Base-by-base conservation (phyloP, 1,140 invertebrate genomes). In the Aphelinus certus region DNA sequence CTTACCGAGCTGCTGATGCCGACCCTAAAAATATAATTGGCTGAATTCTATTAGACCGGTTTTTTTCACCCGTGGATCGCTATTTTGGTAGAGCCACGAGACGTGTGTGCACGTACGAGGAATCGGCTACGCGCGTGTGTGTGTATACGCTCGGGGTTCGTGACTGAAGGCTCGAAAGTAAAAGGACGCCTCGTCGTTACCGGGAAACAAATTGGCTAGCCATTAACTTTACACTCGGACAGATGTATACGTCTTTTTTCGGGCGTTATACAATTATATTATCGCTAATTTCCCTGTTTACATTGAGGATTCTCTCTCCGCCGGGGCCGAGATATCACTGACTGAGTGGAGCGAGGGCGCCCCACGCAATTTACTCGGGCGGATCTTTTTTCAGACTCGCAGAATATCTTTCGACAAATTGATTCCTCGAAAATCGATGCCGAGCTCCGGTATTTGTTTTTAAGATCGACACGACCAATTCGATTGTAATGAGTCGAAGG, bases 1-100 rank as follows among this genome's bases (percentile, higher is more conserved):
- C 51, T 9, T 53, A 6, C 51, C 51, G 51, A 9, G 56, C 63
- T n/a, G 61, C 9, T 56, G 10, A 46, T 43, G 51, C n/a, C 63
- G 67, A 47, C 47, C 56, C 68, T 66, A 71, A 75, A 71, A 70
- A 65, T 60, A 85, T 85, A 85, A 86, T 86, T 82, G 83, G 75
- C 66, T 68, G 78, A 82, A 83, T 84, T 84, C 82, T 83, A 83
- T 84, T 84, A 85, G 78, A 81, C 71, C 76, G 73, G 73, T 75
- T 75, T 71, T 64, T 58, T 64, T 43, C 51, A 10, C n/a, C 47
- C 26, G 26, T 26, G 26, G 26, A 26, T 26, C 26, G 26, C 26
- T 26, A 26, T 26, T 26, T 26, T 26, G 26, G 26, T 26, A 26
- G 26, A 26, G 26, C 26, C 26, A 26, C 26, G 26, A 26, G 26